Evolutionary conservation across 30 jellyfish, hydroid and myxozoan genomes (phyloP).

Genomic region (Cassiopea xamachana): DNA sequence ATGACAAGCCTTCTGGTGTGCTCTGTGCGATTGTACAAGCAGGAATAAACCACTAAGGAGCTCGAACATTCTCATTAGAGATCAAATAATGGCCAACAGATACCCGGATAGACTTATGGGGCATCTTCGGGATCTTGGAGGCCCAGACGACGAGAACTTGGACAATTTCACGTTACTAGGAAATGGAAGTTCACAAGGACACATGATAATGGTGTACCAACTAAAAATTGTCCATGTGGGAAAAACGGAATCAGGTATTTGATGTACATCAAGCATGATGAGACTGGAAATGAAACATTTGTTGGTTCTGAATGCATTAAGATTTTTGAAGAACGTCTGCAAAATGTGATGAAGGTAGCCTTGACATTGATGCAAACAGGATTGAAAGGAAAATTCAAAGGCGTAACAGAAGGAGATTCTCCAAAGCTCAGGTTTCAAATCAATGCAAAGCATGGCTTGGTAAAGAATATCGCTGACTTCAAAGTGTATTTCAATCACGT

Average conservation of each 20-base stretch:
- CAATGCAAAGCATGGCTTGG: not conserved
- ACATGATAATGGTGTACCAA: no score
- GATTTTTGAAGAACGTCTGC: not conserved
- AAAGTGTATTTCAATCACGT: not conserved
- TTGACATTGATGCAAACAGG: not conserved
- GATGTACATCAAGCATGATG: no score
- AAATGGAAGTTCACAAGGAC: no score
- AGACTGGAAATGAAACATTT: not conserved
- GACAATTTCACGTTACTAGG: no score
- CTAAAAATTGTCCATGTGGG: no score
- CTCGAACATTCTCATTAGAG: no score
- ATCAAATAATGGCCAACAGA: not conserved
- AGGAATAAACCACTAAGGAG: no score
- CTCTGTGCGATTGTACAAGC: no score
- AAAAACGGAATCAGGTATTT: no score
- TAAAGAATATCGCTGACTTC: not conserved
- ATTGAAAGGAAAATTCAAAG: not conserved
- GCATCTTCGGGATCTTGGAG: no score
- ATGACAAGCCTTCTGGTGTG: no score
- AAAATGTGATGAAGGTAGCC: not conserved
- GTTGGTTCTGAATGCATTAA: not conserved
- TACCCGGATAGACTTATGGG: not conserved
- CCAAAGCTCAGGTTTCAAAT: not conserved
- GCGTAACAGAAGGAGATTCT: not conserved
- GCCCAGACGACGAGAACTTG: no score